A percentile compares a stretch with the other conserved stretches of the same genome.
Evolutionary conservation across 2,113 vertebrate genomes (phyloP).

Genomic region (Guaruba guarouba): DNA sequence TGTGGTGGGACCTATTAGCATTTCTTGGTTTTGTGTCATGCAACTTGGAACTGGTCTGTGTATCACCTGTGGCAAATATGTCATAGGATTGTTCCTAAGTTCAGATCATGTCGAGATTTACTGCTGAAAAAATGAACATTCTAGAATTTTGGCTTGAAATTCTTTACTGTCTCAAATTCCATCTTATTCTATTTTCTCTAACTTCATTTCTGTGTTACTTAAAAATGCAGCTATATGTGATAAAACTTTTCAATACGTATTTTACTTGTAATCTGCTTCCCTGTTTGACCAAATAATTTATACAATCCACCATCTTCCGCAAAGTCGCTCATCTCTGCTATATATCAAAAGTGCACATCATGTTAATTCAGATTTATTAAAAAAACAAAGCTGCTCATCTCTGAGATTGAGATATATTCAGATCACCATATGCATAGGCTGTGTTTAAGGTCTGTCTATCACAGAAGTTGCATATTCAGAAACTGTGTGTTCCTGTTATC

Average conservation of each 20-base stretch:
- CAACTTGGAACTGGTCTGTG: not conserved
- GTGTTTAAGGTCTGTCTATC: constrained; percentile 5
- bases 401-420: not conserved
- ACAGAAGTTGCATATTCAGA: constrained; percentile 1
- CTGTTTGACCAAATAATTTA: not conserved
- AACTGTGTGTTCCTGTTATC: not conserved
- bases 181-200: not conserved
- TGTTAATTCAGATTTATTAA: constrained; percentile 11
- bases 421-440: not conserved
- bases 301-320: not conserved
- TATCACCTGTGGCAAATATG: not conserved
- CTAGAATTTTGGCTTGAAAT: not conserved
- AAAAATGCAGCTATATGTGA: not conserved
- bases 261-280: not conserved
- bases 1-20: not conserved
- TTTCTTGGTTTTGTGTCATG: not conserved
- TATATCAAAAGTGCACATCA: not conserved
- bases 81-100: not conserved
- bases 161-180: not conserved
- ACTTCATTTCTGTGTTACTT: not conserved
- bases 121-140: not conserved
- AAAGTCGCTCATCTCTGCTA: not conserved
- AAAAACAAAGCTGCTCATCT: not conserved
- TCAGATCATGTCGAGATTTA: not conserved
- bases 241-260: not conserved